phyloP scores from a whole-genome alignment of 2,888 invertebrate species.

The Alsophila aescularia region DNA sequence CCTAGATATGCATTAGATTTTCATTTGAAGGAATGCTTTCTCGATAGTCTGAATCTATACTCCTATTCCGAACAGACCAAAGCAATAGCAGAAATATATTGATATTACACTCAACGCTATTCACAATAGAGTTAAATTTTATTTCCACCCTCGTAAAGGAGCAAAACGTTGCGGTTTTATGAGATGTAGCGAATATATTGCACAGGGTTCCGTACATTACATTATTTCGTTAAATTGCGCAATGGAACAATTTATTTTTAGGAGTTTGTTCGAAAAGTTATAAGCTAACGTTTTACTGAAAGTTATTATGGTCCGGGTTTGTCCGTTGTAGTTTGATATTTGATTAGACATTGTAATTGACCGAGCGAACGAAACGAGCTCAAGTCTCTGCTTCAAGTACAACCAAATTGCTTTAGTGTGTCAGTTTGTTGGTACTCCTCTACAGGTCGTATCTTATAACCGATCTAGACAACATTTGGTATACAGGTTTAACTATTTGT shows the following conservation, averaged over 20 bases:
- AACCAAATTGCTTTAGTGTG: too few relatives aligned
- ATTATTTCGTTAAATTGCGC: slow-evolving; percentile 34
- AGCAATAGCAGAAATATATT: slow-evolving; percentile 43
- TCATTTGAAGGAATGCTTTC: not conserved
- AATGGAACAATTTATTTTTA: slow-evolving; percentile 27
- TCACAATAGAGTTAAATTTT: slow-evolving; percentile 47
- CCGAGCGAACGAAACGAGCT: too few relatives aligned
- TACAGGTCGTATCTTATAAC: too few relatives aligned
- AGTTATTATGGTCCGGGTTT: not conserved
- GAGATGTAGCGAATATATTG: slow-evolving; percentile 42
- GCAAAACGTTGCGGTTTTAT: slow-evolving; percentile 41
- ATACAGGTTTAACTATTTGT: too few relatives aligned
- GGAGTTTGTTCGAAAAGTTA: slow-evolving; percentile 22
- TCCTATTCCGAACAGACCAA: slow-evolving; percentile 39
- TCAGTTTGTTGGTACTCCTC: too few relatives aligned
- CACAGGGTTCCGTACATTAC: slow-evolving; percentile 37
- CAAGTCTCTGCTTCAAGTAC: too few relatives aligned
- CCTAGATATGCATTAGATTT: too few relatives aligned
- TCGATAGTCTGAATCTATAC: slow-evolving; percentile 35
- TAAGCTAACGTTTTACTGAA: slow-evolving; percentile 25
- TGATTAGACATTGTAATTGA: too few relatives aligned
- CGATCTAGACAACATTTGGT: too few relatives aligned
- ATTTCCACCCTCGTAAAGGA: slow-evolving; percentile 36
- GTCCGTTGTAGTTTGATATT: slow-evolving; percentile 1
- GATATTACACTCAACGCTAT: slow-evolving; percentile 48